Conservation (phyloP, 2,797 vertebrate genomes). For the Amblyopsis hoosieri region DNA sequence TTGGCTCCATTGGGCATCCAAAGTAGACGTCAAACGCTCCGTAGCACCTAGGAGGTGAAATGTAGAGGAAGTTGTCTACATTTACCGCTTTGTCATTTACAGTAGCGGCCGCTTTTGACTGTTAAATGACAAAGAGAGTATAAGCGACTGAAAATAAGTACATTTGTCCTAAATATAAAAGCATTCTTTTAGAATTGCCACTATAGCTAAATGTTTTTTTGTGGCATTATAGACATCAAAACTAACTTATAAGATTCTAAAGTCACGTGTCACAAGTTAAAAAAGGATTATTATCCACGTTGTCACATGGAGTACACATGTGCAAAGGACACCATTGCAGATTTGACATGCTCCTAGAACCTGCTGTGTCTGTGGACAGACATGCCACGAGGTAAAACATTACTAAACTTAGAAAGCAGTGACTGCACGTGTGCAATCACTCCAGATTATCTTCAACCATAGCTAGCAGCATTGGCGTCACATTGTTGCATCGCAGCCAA, state of each 20-base stretch:
- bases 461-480: conserved; percentile 56
- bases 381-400: conserved; percentile 32
- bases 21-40: background rate
- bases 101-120: too few species aligned
- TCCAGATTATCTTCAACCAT: conserved; percentile 57
- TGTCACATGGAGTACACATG: too few species aligned
- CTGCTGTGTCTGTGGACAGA: conserved; percentile 49
- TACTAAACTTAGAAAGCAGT: conserved; percentile 22
- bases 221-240: background rate
- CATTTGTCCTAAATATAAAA: conserved; percentile 1
- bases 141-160: too few species aligned
- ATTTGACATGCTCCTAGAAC: conserved; percentile 26
- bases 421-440: conserved; percentile 51
- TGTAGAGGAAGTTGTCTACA: too few species aligned
- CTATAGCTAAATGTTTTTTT: background rate
- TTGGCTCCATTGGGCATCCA: conserved; percentile 4
- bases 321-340: conserved; percentile 15
- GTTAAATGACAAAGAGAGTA: too few species aligned
- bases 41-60: conserved; percentile 15
- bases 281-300: too few species aligned
- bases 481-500: conserved; percentile 41
- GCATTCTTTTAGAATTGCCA: too few species aligned
- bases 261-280: too few species aligned
- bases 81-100: too few species aligned
- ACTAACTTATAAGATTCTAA: background rate